These are phyloP conservation scores for Drosophila histrio DNA, from an alignment of 2,888 invertebrate species.

Conservation along the genomic window DNA sequence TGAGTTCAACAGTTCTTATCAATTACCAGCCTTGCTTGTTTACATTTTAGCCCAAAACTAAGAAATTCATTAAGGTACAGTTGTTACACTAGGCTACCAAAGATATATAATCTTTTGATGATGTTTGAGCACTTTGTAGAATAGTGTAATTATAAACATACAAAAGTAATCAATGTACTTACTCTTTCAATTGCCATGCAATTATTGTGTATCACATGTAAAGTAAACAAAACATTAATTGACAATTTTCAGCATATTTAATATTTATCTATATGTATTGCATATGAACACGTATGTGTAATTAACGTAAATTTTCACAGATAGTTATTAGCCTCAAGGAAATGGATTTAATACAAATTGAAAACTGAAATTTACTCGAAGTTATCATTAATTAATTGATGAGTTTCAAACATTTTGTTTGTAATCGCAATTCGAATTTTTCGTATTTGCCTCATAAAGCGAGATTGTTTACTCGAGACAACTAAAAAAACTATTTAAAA, in stretches of 20 bases:
- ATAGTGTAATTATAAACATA: conserved; percentile 13
- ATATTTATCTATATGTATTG: conserved; percentile 5
- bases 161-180: neutral
- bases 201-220: conserved; percentile 26
- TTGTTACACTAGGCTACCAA: neutral
- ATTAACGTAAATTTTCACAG: conserved; percentile 1
- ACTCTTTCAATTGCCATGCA: conserved; percentile 4
- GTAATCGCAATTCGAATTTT: neutral
- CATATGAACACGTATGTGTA: neutral
- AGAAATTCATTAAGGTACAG: conserved; percentile 17
- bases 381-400: conserved; percentile 26
- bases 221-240: conserved; percentile 35
- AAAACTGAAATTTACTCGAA: neutral
- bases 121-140: neutral
- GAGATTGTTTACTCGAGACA: conserved; percentile 36
- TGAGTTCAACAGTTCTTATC: neutral
- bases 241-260: conserved; percentile 29
- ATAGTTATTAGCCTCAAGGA: neutral
- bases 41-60: neutral
- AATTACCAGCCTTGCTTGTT: conserved; percentile 2
- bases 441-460: conserved; percentile 30
- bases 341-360: conserved; percentile 5
- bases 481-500: conserved; percentile 31
- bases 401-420: conserved; percentile 10
- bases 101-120: neutral